Conservation (phyloP, 1,140 invertebrate species). For the Matsumurasca onukii region DNA sequence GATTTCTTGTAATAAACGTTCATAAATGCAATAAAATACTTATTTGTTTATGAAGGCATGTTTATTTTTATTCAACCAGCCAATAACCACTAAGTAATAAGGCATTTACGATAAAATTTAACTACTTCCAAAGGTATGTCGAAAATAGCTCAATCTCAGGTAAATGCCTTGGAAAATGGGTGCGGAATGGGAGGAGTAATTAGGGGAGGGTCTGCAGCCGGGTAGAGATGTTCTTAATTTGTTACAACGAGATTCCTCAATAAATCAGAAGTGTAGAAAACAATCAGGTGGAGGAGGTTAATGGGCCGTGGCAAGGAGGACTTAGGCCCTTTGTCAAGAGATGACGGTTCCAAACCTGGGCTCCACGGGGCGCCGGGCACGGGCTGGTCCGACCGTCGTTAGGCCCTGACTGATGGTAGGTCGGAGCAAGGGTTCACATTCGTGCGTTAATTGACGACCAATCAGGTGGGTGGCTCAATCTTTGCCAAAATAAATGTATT, state of each 20-base stretch:
- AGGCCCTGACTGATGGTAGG: background rate
- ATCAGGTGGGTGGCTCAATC: background rate
- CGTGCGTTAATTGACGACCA: background rate
- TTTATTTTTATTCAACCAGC: too few species aligned
- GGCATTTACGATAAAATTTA: too few species aligned
- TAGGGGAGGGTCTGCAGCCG: background rate
- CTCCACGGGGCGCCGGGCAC: background rate
- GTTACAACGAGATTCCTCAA: conserved; percentile 8
- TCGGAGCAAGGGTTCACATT: background rate
- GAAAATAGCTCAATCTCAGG: too few species aligned
- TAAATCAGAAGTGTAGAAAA: conserved; percentile 11
- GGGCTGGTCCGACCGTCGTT: background rate
- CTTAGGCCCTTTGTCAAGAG: conserved; percentile 14
- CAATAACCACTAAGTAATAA: too few species aligned
- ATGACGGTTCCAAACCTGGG: conserved; percentile 3
- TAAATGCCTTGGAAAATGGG: too few species aligned
- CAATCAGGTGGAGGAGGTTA: conserved; percentile 9
- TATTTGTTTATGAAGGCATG: too few species aligned
- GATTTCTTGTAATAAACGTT: too few species aligned
- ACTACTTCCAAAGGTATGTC: too few species aligned
- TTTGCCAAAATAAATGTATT: background rate
- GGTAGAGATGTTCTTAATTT: background rate
- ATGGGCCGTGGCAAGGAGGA: conserved; percentile 7
- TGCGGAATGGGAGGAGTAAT: background rate
- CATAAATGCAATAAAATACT: too few species aligned